Evolutionary conservation across 2,113 vertebrate species (phyloP), one percentile per base, ranked within the genome.

Genomic region (Serinus canaria): DNA sequence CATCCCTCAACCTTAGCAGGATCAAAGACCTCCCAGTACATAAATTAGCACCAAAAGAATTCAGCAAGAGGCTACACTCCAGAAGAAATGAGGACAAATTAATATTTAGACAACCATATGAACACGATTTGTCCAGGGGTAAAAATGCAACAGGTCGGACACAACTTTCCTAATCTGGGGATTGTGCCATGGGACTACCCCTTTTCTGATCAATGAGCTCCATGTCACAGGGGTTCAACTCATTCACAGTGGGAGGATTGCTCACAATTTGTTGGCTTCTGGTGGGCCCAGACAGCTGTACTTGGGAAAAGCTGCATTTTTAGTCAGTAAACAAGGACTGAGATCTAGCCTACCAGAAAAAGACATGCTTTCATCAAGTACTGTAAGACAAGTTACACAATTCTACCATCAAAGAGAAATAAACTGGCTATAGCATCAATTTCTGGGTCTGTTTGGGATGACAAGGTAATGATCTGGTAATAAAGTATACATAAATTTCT

Each of bases 61-160:
- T 66, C n/a, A 88, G 10, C 0, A 2, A 58, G 41, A 74, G 37
- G 11, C 24, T 27, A 31, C 0, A 1, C 13, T 46, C 7, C 8
- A 6, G 66, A 93, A 84, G 13, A 67, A 84, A 13, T 17, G 27
- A 78, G 9, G 15, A 74, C 44, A 83, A 87, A 56, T 21, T 50
- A 76, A n/a, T 13, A 50, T 0, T 43, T 39, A 81, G 31, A 62
- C 24, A 91, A 69, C 10, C 1, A 2, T 13, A 69, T 14, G 11
- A 43, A 21, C 7, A 16, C 41, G 12, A 56, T 69, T 77, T 91
- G 49, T 58, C 16, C n/a, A 22, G 2, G 7, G 77, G 8, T 14
- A 15, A 83, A 94, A 91, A 74, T 31, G n/a, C 46, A 87, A 15
- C 37, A 41, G 30, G 58, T 22, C 1, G 4, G 24, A 56, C 24